A percentile compares a stretch with the other conserved stretches of the same genome.
Evolutionary conservation across 1,140 invertebrate genomes (phyloP).

Genomic region (Drosophila grimshawi): DNA sequence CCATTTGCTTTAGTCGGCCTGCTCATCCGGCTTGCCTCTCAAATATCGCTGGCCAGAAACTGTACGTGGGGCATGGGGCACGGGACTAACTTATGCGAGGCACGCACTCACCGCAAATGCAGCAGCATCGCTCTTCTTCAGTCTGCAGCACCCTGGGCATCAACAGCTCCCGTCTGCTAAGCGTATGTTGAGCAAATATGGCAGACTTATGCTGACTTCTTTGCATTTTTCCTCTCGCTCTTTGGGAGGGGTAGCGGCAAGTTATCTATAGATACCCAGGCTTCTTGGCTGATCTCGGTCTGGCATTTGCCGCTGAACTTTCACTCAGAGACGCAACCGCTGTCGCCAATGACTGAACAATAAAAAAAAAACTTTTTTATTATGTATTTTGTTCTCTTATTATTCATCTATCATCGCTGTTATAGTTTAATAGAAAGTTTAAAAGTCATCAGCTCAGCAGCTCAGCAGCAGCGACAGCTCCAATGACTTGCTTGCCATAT

Average conservation of each 20-base stretch:
- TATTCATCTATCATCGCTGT: constrained; percentile 82
- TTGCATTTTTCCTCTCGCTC: constrained; percentile 17
- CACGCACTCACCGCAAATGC: constrained; percentile 81
- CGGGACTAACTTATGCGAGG: constrained; percentile 73
- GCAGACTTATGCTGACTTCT: constrained; percentile 56
- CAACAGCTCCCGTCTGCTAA: constrained; percentile 10
- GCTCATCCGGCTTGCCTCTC: constrained; percentile 42
- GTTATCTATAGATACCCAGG: neutral
- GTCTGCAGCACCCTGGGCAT: constrained; percentile 59
- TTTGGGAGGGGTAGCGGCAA: neutral
- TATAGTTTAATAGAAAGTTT: constrained; percentile 84
- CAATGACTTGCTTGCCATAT: constrained; percentile 69
- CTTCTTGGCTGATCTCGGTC: neutral
- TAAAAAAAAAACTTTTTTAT: constrained; percentile 73
- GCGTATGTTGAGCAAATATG: constrained; percentile 60
- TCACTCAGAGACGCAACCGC: constrained; percentile 39
- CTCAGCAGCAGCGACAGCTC: constrained; percentile 38
- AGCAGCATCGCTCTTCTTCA: constrained; percentile 74
- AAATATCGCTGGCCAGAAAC: constrained; percentile 19
- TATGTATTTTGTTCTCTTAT: constrained; percentile 79
- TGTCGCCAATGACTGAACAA: constrained; percentile 66
- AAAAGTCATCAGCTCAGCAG: constrained; percentile 74
- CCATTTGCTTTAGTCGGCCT: constrained; percentile 56
- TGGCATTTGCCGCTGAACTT: constrained; percentile 31
- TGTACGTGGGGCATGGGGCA: neutral